A percentile compares a stretch with the other conserved stretches of the same genome.
These are phyloP conservation scores for Galerucella pusilla DNA, from an alignment of 2,888 invertebrate species.

Conservation along the genomic window DNA sequence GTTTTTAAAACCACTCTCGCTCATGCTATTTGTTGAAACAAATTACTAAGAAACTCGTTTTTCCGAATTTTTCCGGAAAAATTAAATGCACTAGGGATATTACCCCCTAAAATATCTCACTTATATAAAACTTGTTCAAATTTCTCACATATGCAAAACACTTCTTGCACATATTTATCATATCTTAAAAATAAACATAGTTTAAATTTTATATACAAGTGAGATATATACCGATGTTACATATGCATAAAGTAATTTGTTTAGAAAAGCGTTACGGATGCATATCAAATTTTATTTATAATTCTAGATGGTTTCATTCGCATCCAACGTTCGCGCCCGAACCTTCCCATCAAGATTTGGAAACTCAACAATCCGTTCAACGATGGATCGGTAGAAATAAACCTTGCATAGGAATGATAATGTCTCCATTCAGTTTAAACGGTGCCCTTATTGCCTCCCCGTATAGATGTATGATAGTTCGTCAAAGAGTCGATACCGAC, in stretches of 20 bases:
- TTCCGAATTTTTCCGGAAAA: no score
- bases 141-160: not conserved
- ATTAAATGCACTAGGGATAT: no score
- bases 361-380: conserved; percentile 73
- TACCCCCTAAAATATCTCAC: no score
- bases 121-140: no score
- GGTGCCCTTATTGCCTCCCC: conserved; percentile 68
- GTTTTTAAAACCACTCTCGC: no score
- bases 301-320: conserved; percentile 77
- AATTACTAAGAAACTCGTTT: no score
- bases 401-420: conserved; percentile 74
- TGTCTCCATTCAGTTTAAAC: conserved; percentile 73
- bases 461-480: conserved; percentile 69
- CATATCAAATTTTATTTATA: not conserved
- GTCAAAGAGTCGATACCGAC: conserved; percentile 58
- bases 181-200: not conserved
- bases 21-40: no score
- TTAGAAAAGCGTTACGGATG: not conserved
- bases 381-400: conserved; percentile 67
- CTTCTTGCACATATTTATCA: not conserved
- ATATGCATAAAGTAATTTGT: not conserved
- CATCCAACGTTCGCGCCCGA: conserved; percentile 78
- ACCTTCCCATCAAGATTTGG: conserved; percentile 77
- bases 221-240: no score
- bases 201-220: no score